These are phyloP conservation scores for Mionectes olivaceus DNA, from an alignment of 2,797 vertebrate species.

Conservation along the genomic window DNA sequence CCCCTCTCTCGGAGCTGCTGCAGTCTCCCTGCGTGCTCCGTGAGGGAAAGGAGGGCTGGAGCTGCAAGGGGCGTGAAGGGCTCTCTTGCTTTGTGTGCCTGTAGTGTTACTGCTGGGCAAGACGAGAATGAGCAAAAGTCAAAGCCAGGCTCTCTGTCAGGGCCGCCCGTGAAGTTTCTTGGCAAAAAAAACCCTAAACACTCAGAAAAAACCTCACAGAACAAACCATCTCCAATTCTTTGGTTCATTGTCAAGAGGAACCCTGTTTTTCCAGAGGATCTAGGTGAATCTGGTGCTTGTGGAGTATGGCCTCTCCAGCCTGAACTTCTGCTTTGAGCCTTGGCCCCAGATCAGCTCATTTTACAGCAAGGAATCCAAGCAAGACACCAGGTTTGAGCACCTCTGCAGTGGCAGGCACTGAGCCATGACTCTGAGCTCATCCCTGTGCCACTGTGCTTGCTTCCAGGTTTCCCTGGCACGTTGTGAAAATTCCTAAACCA, in stretches of 20 bases:
- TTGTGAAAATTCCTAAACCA: neutral
- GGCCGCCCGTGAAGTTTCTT: neutral
- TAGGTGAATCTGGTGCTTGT: neutral
- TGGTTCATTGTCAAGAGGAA: neutral
- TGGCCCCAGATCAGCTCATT: neutral
- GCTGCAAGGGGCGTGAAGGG: neutral
- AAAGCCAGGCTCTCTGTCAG: neutral
- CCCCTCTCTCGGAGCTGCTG: constrained; percentile 20
- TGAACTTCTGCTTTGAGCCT: neutral
- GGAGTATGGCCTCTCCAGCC: neutral
- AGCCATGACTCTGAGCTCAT: constrained; percentile 9
- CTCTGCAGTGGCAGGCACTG: constrained; percentile 37
- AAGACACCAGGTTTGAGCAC: neutral
- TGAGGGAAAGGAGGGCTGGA: neutral
- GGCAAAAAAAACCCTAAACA: neutral
- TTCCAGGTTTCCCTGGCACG: neutral
- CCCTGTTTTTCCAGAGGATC: neutral
- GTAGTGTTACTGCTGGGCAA: neutral
- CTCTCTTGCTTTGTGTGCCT: neutral
- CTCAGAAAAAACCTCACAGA: neutral
- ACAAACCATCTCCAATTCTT: neutral
- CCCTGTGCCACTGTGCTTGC: neutral
- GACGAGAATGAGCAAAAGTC: neutral
- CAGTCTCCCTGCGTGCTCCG: constrained; percentile 13
- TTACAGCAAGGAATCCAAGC: neutral